Conservation (phyloP, 2,113 vertebrate genomes). For the Ceyx cyanopectus region DNA sequence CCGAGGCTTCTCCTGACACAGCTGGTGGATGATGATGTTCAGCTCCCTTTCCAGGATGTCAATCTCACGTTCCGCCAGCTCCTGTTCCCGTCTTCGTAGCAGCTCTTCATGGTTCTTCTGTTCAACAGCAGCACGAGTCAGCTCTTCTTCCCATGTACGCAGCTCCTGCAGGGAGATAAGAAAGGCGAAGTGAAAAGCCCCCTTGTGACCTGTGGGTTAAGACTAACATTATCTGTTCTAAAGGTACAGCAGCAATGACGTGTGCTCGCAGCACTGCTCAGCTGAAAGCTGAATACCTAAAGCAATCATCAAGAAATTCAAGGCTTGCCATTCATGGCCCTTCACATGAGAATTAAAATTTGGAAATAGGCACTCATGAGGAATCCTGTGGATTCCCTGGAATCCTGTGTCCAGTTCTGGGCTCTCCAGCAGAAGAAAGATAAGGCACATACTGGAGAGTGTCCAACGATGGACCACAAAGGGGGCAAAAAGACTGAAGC, state of each 20-base stretch:
- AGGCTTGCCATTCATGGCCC: background rate
- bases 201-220: background rate
- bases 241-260: background rate
- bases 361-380: background rate
- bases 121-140: constrained; percentile 90
- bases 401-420: background rate
- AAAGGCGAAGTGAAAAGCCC: background rate
- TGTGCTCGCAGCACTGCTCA: background rate
- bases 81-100: constrained; percentile 90
- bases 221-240: background rate
- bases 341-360: background rate
- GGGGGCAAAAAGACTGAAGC: background rate
- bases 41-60: constrained; percentile 96
- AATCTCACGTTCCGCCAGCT: constrained; percentile 94
- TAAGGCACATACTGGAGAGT: background rate
- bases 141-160: constrained; percentile 95
- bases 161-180: constrained; percentile 82
- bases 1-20: constrained; percentile 95
- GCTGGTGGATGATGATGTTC: constrained; percentile 97
- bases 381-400: too few relatives aligned
- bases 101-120: constrained; percentile 97
- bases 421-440: background rate
- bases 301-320: background rate
- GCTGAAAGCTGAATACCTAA: background rate
- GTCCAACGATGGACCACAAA: background rate